phyloP scores from a whole-genome alignment of 2,113 vertebrate genomes.

The Bambusicola thoracicus region DNA sequence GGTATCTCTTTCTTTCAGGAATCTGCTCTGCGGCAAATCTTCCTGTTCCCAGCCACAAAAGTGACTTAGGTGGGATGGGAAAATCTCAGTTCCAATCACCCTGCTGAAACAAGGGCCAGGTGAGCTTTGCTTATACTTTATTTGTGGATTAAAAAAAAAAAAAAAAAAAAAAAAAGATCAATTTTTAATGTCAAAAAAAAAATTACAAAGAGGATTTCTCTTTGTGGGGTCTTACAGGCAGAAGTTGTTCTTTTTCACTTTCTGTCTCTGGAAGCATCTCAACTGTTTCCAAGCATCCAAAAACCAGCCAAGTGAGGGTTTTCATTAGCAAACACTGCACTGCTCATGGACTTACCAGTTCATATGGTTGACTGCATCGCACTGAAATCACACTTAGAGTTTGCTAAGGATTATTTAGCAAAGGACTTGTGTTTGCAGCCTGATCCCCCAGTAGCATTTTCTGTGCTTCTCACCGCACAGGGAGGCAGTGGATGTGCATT shows the following conservation, averaged over 20 bases:
- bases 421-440: fast-evolving
- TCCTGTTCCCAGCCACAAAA: neutral
- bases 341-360: neutral
- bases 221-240: fast-evolving
- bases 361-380: fast-evolving
- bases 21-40: neutral
- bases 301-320: neutral
- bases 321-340: neutral
- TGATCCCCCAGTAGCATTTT: neutral
- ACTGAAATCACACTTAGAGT: neutral
- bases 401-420: neutral
- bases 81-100: neutral
- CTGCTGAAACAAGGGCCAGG: neutral
- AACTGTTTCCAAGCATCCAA: neutral
- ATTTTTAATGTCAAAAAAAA: neutral
- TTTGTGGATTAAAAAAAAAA: neutral
- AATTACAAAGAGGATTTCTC: neutral
- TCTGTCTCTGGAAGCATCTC: neutral
- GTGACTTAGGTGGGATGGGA: neutral
- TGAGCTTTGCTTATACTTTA: fast-evolving
- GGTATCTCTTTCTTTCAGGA: neutral
- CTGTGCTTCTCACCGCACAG: neutral
- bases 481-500: neutral
- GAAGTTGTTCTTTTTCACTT: neutral
- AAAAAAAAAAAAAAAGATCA: fast-evolving